Conservation (phyloP, 2,113 vertebrate species). For the Centropristis striata region DNA sequence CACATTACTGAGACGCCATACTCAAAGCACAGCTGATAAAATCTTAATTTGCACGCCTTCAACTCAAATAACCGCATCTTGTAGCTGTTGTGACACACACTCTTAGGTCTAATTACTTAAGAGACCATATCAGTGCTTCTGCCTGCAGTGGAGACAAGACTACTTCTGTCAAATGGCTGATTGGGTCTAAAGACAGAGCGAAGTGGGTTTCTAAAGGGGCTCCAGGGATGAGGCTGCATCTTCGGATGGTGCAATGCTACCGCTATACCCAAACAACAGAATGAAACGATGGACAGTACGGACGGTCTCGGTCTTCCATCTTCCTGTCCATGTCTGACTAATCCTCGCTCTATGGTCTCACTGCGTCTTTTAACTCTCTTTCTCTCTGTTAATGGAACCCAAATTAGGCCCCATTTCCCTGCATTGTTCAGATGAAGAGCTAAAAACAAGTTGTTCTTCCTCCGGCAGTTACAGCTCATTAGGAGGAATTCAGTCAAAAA, state of each 20-base stretch:
- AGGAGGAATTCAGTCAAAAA: slow-evolving; percentile 48
- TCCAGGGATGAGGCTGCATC: slow-evolving; percentile 2
- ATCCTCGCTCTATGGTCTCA: slow-evolving; percentile 7
- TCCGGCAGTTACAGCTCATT: slow-evolving; percentile 57
- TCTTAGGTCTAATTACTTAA: slow-evolving; percentile 32
- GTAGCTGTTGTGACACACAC: slow-evolving; percentile 19
- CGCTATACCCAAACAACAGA: neutral
- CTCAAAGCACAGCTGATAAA: slow-evolving; percentile 49
- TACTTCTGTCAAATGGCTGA: slow-evolving; percentile 32
- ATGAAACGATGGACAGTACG: neutral
- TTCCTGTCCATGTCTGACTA: neutral
- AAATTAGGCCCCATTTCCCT: slow-evolving; percentile 59
- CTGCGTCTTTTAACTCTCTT: slow-evolving; percentile 28
- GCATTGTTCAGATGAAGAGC: slow-evolving; percentile 23
- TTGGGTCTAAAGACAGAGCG: slow-evolving; percentile 10
- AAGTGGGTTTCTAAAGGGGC: neutral
- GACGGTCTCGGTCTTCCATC: neutral
- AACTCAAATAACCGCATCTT: slow-evolving; percentile 39
- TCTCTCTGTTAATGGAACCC: slow-evolving; percentile 53
- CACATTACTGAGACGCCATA: neutral
- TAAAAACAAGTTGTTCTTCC: slow-evolving; percentile 52
- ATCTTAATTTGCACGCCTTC: slow-evolving; percentile 45
- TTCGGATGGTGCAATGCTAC: slow-evolving; percentile 1
- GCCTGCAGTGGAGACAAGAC: slow-evolving; percentile 23
- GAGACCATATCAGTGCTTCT: slow-evolving; percentile 31